Conservation (phyloP, 2,113 vertebrate species). For the Alectura lathami region DNA sequence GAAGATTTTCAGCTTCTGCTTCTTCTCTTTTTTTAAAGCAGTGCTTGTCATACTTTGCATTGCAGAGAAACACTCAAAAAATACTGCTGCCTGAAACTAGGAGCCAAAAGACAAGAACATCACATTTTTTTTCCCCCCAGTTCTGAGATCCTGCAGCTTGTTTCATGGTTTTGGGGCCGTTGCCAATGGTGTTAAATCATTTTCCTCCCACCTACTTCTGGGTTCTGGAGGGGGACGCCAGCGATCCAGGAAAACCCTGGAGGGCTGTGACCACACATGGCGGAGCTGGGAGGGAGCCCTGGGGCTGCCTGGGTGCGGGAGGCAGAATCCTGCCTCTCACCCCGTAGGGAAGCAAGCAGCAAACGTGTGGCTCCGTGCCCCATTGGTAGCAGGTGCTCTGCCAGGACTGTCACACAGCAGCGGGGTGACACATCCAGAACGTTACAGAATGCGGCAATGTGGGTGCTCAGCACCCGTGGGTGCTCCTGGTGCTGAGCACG, state of each 20-base stretch:
- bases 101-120: slow-evolving; percentile 12
- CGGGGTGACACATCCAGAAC: background rate
- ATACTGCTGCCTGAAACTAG: background rate
- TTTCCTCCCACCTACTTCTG: background rate
- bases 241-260: background rate
- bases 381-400: background rate
- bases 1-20: background rate
- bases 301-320: background rate
- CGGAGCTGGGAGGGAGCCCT: background rate
- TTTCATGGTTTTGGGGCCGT: background rate
- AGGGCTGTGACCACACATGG: background rate
- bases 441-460: fast-evolving
- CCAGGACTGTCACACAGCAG: background rate
- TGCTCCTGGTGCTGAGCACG: fast-evolving
- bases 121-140: background rate
- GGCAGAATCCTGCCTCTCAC: background rate
- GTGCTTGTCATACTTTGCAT: background rate
- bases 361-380: background rate
- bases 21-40: background rate
- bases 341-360: background rate
- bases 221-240: background rate
- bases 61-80: background rate
- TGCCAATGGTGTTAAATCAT: slow-evolving; percentile 45
- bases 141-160: background rate
- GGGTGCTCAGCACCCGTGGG: background rate